These are phyloP conservation scores for Trichonephila inaurata DNA, from an alignment of 1,140 invertebrate genomes.

Conservation along the genomic window DNA sequence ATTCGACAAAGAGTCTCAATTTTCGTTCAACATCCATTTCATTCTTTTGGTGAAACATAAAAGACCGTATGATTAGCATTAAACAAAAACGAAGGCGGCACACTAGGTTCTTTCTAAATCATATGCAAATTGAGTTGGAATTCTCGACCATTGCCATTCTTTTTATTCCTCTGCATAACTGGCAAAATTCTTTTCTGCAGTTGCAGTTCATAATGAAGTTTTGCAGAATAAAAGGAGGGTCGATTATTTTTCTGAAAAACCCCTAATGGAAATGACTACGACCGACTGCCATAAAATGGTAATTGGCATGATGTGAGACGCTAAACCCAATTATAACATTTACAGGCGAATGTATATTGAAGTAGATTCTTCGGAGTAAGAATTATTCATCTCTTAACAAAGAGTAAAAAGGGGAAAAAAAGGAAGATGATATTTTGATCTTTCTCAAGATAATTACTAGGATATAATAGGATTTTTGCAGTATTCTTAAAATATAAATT, in stretches of 20 bases:
- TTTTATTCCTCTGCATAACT: conserved; percentile 50
- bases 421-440: conserved; percentile 56
- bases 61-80: conserved; percentile 53
- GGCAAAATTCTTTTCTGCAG: conserved; percentile 17
- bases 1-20: conserved; percentile 1
- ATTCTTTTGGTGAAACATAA: conserved; percentile 24
- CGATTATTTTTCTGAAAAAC: conserved; percentile 22
- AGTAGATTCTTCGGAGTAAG: background rate
- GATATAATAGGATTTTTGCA: conserved; percentile 56
- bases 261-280: conserved; percentile 53
- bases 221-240: conserved; percentile 36
- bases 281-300: conserved; percentile 48
- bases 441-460: conserved; percentile 38
- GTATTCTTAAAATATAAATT: conserved; percentile 49
- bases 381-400: conserved; percentile 41
- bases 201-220: conserved; percentile 50
- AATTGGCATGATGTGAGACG: conserved; percentile 46
- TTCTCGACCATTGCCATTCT: conserved; percentile 33
- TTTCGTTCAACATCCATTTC: conserved; percentile 6
- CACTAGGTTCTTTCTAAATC: background rate
- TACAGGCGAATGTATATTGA: conserved; percentile 42
- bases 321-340: conserved; percentile 64
- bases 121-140: conserved; percentile 60
- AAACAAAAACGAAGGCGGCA: conserved; percentile 14
- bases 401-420: conserved; percentile 23